Conservation (phyloP, 2,797 vertebrate species). For the Coreius guichenoti region DNA sequence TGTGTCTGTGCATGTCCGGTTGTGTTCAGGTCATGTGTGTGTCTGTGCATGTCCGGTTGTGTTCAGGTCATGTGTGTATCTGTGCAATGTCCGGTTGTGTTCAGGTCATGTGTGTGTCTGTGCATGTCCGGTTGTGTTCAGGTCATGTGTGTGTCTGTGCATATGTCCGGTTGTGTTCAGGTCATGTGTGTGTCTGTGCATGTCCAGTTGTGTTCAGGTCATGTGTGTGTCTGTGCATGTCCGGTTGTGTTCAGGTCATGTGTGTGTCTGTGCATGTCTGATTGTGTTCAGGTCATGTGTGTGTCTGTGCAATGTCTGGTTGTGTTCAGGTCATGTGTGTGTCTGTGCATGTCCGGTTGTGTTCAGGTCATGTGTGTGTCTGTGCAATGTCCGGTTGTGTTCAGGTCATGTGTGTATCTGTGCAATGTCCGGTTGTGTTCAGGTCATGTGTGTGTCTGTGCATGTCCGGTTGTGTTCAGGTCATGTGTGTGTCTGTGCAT, state of each 20-base stretch:
- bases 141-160: too few species aligned
- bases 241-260: too few species aligned
- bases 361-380: neutral
- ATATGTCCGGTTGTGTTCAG: too few species aligned
- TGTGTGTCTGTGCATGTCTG: too few species aligned
- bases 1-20: constrained; percentile 59
- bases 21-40: constrained; percentile 45
- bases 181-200: too few species aligned
- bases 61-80: constrained; percentile 9
- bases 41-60: constrained; percentile 63
- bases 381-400: constrained; percentile 64
- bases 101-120: neutral
- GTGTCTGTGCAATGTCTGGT: too few species aligned
- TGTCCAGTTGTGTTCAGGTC: too few species aligned
- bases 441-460: neutral
- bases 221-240: too few species aligned
- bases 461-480: constrained; percentile 65
- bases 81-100: constrained; percentile 64
- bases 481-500: constrained; percentile 27
- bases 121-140: constrained; percentile 65
- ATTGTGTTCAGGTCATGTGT: too few species aligned
- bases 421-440: constrained; percentile 66
- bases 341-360: too few species aligned
- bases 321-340: too few species aligned
- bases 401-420: neutral